Conservation (phyloP, 1,140 invertebrate genomes). For the Drosophila melanica region DNA sequence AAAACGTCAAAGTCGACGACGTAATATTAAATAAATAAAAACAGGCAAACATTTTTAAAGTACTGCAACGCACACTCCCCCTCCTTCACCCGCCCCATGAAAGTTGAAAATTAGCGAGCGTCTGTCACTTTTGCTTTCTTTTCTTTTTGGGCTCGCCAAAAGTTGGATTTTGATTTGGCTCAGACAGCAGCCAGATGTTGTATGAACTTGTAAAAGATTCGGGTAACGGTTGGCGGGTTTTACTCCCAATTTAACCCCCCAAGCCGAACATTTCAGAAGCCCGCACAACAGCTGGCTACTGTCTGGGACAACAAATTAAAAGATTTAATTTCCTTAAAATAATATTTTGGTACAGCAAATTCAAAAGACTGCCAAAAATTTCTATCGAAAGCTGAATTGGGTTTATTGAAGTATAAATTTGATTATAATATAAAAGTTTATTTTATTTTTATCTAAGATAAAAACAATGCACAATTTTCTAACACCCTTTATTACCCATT, state of each 20-base stretch:
- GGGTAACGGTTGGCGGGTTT: background rate
- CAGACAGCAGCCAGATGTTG: conserved; percentile 44
- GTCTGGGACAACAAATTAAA: conserved; percentile 37
- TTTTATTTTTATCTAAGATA: no score
- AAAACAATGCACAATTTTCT: no score
- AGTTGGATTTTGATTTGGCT: conserved; percentile 46
- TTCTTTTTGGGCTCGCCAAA: conserved; percentile 39
- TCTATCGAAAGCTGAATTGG: background rate
- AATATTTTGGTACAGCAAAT: conserved; percentile 30
- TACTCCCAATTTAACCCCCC: background rate
- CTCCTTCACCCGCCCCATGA: no score
- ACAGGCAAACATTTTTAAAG: conserved; percentile 57
- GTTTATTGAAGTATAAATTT: background rate
- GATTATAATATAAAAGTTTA: no score
- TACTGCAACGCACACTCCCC: background rate
- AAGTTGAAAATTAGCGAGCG: conserved; percentile 75
- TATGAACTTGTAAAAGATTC: conserved; percentile 10
- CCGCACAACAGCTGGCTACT: conserved; percentile 24
- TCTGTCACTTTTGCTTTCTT: conserved; percentile 76
- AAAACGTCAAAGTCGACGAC: conserved; percentile 66
- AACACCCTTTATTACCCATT: no score
- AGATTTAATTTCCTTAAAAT: conserved; percentile 59
- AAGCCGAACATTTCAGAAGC: background rate
- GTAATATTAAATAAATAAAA: conserved; percentile 75
- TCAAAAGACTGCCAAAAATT: background rate